Evolutionary conservation across 2,888 invertebrate species (phyloP).

Genomic region (Apoderus coryli): DNA sequence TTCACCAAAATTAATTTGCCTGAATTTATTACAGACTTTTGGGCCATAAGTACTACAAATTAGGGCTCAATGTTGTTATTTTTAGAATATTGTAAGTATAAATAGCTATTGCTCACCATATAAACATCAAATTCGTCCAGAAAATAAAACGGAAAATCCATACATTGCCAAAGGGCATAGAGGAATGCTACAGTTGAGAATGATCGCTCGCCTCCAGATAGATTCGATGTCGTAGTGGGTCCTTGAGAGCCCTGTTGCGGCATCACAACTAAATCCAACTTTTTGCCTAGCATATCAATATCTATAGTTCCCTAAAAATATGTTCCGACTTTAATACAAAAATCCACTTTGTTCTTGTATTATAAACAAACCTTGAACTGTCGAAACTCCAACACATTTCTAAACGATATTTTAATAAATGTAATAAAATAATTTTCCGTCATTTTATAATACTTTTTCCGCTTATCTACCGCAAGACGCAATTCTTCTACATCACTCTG

Average conservation of each 20-base stretch:
- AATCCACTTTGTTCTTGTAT: too few relatives aligned
- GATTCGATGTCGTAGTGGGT: slow-evolving; percentile 43
- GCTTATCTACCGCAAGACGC: slow-evolving; percentile 21
- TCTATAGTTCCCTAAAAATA: slow-evolving; percentile 38
- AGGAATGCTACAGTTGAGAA: slow-evolving; percentile 92
- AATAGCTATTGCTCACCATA: too few relatives aligned
- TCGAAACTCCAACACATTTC: slow-evolving; percentile 38
- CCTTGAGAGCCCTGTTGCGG: slow-evolving; percentile 38
- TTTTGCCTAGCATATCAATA: slow-evolving; percentile 36
- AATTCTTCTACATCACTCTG: slow-evolving; percentile 21
- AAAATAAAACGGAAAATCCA: slow-evolving; percentile 84
- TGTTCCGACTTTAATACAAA: too few relatives aligned
- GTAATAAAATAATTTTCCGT: slow-evolving; percentile 31
- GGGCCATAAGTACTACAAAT: too few relatives aligned
- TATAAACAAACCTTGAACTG: slow-evolving; percentile 37
- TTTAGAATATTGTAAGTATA: too few relatives aligned
- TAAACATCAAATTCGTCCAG: slow-evolving; percentile 96
- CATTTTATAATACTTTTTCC: slow-evolving; percentile 27
- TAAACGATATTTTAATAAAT: slow-evolving; percentile 35
- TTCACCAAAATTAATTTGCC: too few relatives aligned
- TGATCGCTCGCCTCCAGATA: slow-evolving; percentile 93
- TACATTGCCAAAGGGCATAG: slow-evolving; percentile 84
- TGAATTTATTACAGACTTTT: too few relatives aligned
- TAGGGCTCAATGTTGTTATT: too few relatives aligned
- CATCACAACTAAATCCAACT: slow-evolving; percentile 38